These are phyloP conservation scores for Paratilapia polleni DNA, from an alignment of 2,113 vertebrate species.

Conservation along the genomic window DNA sequence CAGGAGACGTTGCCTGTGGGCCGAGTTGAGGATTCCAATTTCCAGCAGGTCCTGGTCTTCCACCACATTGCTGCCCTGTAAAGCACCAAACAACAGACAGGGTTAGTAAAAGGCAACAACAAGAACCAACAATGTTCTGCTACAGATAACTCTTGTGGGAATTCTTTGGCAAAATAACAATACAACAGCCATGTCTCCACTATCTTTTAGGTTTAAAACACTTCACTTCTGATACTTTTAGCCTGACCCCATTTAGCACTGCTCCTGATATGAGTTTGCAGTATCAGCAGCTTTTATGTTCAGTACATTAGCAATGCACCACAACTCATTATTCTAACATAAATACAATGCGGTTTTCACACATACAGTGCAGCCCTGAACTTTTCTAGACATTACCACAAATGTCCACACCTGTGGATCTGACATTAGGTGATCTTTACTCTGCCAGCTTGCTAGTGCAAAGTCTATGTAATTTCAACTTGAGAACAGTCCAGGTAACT, in stretches of 20 bases:
- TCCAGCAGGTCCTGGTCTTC: constrained; percentile 98
- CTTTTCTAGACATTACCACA: neutral
- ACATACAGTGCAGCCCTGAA: neutral
- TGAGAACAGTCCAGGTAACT: neutral
- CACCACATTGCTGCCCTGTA: constrained; percentile 97
- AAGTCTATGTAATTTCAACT: neutral
- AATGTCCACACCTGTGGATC: neutral
- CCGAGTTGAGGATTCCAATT: constrained; percentile 97
- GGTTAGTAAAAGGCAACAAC: neutral
- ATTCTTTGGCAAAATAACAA: neutral
- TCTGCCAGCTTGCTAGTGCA: neutral
- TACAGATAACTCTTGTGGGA: neutral
- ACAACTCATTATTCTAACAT: neutral
- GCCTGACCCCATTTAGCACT: neutral
- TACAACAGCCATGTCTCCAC: neutral
- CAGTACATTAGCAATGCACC: neutral
- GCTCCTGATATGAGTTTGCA: neutral
- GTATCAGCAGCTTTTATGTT: neutral
- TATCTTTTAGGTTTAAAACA: neutral
- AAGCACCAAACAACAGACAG: neutral
- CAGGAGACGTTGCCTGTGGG: constrained; percentile 96
- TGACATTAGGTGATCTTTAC: neutral
- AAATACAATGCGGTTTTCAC: neutral
- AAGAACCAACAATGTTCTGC: neutral
- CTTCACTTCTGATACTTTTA: neutral